Base-by-base conservation (phyloP, 2,113 vertebrate genomes). In the Callipepla squamata region DNA sequence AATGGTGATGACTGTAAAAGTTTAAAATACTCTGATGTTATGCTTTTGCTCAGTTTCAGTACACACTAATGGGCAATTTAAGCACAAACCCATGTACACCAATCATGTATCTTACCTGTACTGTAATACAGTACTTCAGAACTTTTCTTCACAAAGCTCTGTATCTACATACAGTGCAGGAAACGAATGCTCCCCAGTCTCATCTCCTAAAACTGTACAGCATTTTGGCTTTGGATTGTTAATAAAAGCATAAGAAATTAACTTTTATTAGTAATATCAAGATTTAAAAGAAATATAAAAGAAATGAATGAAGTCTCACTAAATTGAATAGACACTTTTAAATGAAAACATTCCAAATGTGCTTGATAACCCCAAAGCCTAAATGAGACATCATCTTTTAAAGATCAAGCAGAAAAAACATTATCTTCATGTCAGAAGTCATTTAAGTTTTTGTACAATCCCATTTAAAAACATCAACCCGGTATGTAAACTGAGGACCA, bases 221-320 rank as follows among this genome's bases (percentile, higher is more conserved):
- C n/a, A 42, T 74, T 95, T 82, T 93, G 25, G 3, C 22, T 88
- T 84, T 85, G 32, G 38, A 72, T 30, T 67, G n/a, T 4, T 7
- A 91, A 82, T 80, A 88, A 79, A 80, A 87, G 44, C 84, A 68
- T 73, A 88, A 93, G 25, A 91, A 90, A 95, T 74, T 61, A 94
- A 74, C 42, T 92, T 93, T 34, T 80, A 32, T 88, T 96, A 95
- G 96, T 93, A 91, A 92, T 81, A 95, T 44, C 61, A 82, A 88
- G 70, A 92, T 87, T 91, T 93, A 87, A 87, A 95, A 91, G 65
- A 94, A 92, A 36, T 51, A 93, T 86, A 91, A 93, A 95, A 11
- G 13, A 87, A 94, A 48, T 65, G 21, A 89, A 85, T 74, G 34
- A 80, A 85, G 62, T 32, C 80, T 57, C 28, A 92, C 86, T 8